A percentile compares a stretch with the other conserved stretches of the same genome.
These are phyloP conservation scores for Conus betulinus DNA, from an alignment of 1,140 invertebrate genomes.

Conservation along the genomic window DNA sequence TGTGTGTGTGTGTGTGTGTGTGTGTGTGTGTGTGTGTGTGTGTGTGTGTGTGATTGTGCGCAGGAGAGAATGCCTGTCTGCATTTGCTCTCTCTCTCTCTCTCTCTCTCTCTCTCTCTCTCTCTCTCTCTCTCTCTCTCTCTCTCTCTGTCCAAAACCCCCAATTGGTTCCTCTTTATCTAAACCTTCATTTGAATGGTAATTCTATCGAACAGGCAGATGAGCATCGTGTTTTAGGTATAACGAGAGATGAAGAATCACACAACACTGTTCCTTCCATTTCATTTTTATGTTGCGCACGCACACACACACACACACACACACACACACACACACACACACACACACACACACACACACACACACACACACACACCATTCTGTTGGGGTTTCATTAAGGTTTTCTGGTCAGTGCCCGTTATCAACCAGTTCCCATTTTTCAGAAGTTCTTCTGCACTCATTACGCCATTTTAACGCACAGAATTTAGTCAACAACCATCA, in stretches of 20 bases:
- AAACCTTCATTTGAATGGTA: not conserved
- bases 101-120: not conserved
- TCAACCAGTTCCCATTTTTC: no score
- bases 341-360: no score
- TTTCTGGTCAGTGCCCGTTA: no score
- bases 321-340: no score
- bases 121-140: not conserved
- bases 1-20: not conserved
- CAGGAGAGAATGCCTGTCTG: not conserved
- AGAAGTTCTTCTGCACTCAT: no score
- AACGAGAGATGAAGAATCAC: not conserved
- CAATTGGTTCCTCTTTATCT: not conserved
- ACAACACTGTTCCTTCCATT: not conserved
- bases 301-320: no score
- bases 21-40: not conserved
- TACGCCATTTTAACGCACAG: not conserved
- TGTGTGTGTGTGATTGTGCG: not conserved
- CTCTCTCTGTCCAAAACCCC: no score
- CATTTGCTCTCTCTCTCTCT: no score
- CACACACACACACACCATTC: no score
- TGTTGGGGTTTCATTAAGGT: no score
- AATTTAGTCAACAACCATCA: not conserved
- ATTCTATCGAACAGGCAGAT: not conserved
- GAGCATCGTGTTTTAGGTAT: no score
- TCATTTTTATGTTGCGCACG: no score